Evolutionary conservation across 2,888 invertebrate species (phyloP).

Genomic region (Exephanes ischioxanthus): DNA sequence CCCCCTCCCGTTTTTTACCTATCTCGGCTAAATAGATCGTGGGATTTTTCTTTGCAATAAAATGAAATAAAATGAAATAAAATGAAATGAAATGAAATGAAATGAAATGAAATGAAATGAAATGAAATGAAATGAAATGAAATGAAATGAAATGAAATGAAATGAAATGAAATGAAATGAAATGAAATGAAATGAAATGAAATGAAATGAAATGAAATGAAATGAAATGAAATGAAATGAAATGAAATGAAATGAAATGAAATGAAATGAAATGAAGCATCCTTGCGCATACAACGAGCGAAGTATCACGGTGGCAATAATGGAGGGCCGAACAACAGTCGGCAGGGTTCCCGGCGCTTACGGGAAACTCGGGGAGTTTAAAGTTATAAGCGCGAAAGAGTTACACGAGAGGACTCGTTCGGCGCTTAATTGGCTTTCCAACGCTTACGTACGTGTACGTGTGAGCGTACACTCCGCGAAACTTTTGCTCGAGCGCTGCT

Average conservation of each 20-base stretch:
- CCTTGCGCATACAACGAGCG: too few relatives aligned
- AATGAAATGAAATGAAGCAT: too few relatives aligned
- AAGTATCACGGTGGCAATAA: neutral
- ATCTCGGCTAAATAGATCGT: neutral
- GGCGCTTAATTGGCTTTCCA: slow-evolving; percentile 59
- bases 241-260: too few relatives aligned
- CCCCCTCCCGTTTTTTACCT: neutral
- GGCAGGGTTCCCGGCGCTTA: neutral
- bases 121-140: too few relatives aligned
- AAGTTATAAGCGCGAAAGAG: slow-evolving; percentile 11
- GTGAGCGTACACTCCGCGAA: neutral
- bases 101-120: too few relatives aligned
- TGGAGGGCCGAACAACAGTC: neutral
- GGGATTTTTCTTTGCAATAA: neutral
- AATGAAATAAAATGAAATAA: too few relatives aligned
- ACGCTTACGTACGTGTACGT: slow-evolving; percentile 31
- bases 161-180: too few relatives aligned
- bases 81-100: too few relatives aligned
- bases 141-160: too few relatives aligned
- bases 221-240: too few relatives aligned
- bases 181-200: too few relatives aligned
- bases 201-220: too few relatives aligned
- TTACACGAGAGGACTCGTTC: slow-evolving; percentile 36
- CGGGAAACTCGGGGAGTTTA: neutral
- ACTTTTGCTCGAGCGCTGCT: slow-evolving; percentile 17